Evolutionary conservation across 2,113 vertebrate species (phyloP).

Genomic region (Tenebrosternarchus preto): DNA sequence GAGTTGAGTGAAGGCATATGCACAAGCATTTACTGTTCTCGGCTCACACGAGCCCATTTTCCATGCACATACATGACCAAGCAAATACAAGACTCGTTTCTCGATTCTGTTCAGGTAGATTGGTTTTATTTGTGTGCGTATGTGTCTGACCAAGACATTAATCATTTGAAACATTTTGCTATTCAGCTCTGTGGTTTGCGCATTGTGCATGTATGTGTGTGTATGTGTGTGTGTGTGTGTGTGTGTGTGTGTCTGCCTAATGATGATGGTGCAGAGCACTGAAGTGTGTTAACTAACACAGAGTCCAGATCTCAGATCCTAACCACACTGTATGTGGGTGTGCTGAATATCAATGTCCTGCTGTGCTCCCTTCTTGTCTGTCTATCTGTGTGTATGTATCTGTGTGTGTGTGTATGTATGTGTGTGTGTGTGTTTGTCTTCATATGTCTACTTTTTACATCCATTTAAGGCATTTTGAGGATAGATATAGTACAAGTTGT

Average conservation of each 20-base stretch:
- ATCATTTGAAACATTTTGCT: constrained; percentile 29
- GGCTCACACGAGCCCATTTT: constrained; percentile 38
- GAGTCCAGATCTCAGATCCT: constrained; percentile 55
- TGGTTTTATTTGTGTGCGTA: constrained; percentile 11
- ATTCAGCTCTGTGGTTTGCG: constrained; percentile 8
- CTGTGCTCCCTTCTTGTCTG: constrained; percentile 38
- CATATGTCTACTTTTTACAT: constrained; percentile 3
- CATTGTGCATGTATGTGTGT: constrained; percentile 19
- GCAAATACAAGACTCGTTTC: too few species aligned
- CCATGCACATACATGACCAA: constrained; percentile 34
- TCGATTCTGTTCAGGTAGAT: constrained; percentile 21
- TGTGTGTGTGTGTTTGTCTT: constrained; percentile 31
- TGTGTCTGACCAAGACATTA: constrained; percentile 16
- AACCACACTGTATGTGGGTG: constrained; percentile 56
- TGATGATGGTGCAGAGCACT: constrained; percentile 72
- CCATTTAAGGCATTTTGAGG: constrained; percentile 19
- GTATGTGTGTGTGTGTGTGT: constrained; percentile 45
- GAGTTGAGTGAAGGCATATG: constrained; percentile 69
- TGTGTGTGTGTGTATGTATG: constrained; percentile 42
- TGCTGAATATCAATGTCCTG: constrained; percentile 59
- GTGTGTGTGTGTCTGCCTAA: constrained; percentile 64
- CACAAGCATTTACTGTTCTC: constrained; percentile 62
- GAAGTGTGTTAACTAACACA: constrained; percentile 51
- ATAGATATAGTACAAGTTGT: background rate
- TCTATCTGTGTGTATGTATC: constrained; percentile 24